Base-by-base conservation (phyloP, 2,888 invertebrate genomes). In the Eucriotettix oculatus region DNA sequence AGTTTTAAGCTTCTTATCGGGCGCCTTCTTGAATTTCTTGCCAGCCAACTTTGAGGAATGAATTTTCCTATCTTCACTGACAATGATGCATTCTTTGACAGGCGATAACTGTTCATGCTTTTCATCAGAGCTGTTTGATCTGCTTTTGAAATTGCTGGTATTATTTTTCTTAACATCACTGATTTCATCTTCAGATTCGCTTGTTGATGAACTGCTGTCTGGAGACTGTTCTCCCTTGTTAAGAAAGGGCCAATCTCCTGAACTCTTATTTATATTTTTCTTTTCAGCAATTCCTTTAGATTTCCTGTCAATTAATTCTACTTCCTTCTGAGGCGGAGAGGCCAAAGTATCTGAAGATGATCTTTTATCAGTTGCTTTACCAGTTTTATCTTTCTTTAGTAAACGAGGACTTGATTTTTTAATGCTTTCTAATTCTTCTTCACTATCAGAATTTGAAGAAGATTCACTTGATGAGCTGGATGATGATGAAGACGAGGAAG, bases 1-100 rank as follows among this genome's bases (percentile, higher is more conserved):
- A 84, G 84, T 84, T 85, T 85, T 85, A 83, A 84, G 84, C 84
- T 85, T 85, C 85, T 84, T 85, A 76, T 84, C 84, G 73, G 84
- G 83, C 80, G 83, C 80, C 81, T 82, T 83, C 74, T 79, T 80
- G 71, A 73, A 73, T 73, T 76, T 77, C 71, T 75, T 75, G 68
- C 73, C 74, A 67, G 70, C 71, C 66, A 64, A 64, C 63, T 67
- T 65, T 60, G 65, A 64, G 12, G 62, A 43, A 16, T 48, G 48
- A 48, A n/a, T 14, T n/a, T 48, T 48, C 14, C 14, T 48, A 48
- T 48, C 48, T 7, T 48, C 48, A 48, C 14, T 48, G 48, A 14
- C 9, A n/a, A n/a, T 2, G 12, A 12, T 12, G 14, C n/a, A 12
- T 14, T 48, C n/a, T 48, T 48, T 48, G 52, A 58, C 55, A 58